Base-by-base conservation (phyloP, 2,113 vertebrate genomes). In the Grus americana region DNA sequence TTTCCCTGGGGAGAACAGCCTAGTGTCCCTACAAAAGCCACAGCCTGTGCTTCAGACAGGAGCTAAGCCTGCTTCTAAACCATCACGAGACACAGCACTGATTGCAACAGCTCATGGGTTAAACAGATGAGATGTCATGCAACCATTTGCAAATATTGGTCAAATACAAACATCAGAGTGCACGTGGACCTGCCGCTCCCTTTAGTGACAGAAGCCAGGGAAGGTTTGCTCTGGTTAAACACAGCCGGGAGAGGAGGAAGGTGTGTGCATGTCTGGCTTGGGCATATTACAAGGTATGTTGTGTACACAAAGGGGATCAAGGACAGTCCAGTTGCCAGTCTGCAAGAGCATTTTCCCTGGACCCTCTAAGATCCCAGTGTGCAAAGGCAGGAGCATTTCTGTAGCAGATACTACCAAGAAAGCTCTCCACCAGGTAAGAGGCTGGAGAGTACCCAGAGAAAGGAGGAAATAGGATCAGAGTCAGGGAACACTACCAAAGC, bases 1-100 rank as follows among this genome's bases (percentile, higher is more conserved):
- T 81, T 47, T 52, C 36, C 61, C 17, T 3, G 24, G 21, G 62
- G 7, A 44, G 23, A 59, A 4, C 15, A 54, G 21, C 36, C 23
- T 27, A 12, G 9, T 8, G 11, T 62, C 47, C 49, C 26, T 29
- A 5, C 19, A 62, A 29, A 72, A 61, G 3, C 22, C 85, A 19
- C 0, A 2, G 55, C 27, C 27, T 70, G 22, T 62, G 30, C 66
- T 30, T 29, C 1, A 0, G 34, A 0, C 27, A 47, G 57, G 50
- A n/a, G 12, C 38, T 46, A 6, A 38, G 22, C 2, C 67, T 59
- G 55, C 26, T 15, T 63, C 34, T 14, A 13, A 15, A 44, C 17
- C 26, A 2, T 2, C 47, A 1, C 0, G 87, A 42, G 52, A 9
- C 42, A 8, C 27, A 23, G 59, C 67, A 22, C 10, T 2, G 6